Base-by-base conservation (phyloP, 2,797 vertebrate genomes). In the Labeo calbasu region DNA sequence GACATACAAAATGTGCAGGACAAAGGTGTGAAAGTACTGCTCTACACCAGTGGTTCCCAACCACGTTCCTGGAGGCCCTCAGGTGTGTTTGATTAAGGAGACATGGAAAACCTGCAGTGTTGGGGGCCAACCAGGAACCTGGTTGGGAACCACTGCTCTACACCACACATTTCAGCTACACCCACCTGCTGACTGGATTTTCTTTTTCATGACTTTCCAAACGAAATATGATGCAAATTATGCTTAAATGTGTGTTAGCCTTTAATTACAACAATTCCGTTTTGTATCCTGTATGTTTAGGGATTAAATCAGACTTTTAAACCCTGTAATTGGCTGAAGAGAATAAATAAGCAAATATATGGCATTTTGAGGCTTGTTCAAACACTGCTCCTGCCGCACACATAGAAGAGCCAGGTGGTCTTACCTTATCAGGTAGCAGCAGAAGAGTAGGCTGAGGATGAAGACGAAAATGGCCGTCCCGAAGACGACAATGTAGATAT, bases 401-500 rank as follows among this genome's bases (percentile, higher is more conserved):
- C 68, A 51, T 82, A 46, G 73, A 86, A 10, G 7, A 14, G 2
- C 1, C 21, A 32, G 77, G 28, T 12, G 57, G 79, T 87, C 93
- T 95, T 96, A 99, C 98, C 98, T 96, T 92, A 99, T 99, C 90
- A 99, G 91, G 93, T 99, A 99, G 95, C 98, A 99, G 93, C 98
- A 99, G 95, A 99, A 99, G 93, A 99, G 97, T 86, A 99, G 96
- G 90, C 98, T 99, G 89, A 99, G 97, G 92, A 99, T 99, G 95
- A 99, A 99, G 93, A 99, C 98, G 80, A 99, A 99, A 91, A 99
- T 97, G 84, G 98, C 98, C 0, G 98, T 99, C 89, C 98, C 98
- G 5, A 99, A 99, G 89, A 99, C 98, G 91, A 99, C 98, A 46
- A 99, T 99, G 94, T 99, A 99, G 95, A 99, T 99, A 93, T 99